Evolutionary conservation across 1,140 invertebrate species (phyloP).

Genomic region (Ganaspis sp.): DNA sequence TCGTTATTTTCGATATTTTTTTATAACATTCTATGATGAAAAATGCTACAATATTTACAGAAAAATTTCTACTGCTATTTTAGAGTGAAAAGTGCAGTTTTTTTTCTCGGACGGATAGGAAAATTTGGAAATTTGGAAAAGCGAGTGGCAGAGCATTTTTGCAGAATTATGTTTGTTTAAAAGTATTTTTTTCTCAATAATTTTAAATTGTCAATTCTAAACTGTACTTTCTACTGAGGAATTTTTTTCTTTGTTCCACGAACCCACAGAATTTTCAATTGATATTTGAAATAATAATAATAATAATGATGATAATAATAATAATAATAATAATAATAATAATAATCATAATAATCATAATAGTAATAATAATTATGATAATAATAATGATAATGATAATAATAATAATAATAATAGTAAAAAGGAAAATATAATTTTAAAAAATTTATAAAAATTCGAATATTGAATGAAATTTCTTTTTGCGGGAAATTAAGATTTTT

Average conservation of each 20-base stretch:
- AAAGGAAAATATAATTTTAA: too few species aligned
- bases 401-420: too few species aligned
- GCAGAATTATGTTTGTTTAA: not conserved
- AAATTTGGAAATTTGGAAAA: not conserved
- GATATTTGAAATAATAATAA: not conserved
- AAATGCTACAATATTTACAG: not conserved
- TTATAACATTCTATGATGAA: not conserved
- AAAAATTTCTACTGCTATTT: not conserved
- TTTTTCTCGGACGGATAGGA: constrained; percentile 9
- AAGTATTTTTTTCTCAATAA: not conserved
- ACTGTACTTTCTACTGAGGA: too few species aligned
- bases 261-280: not conserved
- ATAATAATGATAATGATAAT: too few species aligned
- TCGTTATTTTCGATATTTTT: not conserved
- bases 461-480: too few species aligned
- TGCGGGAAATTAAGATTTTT: too few species aligned
- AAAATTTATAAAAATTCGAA: too few species aligned
- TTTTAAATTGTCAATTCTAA: not conserved
- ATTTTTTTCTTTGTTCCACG: not conserved
- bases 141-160: not conserved
- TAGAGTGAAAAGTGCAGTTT: not conserved
- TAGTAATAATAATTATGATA: too few species aligned
- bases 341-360: too few species aligned
- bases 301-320: too few species aligned
- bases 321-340: too few species aligned